Base-by-base conservation (phyloP, 2,888 invertebrate species). In the Drosophila colorata region DNA sequence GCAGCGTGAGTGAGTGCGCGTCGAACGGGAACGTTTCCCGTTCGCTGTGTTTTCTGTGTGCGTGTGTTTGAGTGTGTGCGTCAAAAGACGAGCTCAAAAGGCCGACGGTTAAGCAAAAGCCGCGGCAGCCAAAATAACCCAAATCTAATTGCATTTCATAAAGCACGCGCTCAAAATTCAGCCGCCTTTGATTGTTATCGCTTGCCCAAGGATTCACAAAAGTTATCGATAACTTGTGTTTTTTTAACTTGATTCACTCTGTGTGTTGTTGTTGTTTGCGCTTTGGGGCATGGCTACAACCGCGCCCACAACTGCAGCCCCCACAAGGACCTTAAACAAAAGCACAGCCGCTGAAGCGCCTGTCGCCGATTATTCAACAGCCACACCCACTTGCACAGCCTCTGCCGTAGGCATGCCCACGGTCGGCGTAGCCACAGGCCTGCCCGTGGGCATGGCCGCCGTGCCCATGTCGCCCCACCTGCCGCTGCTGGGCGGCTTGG, bases 341-440 rank as follows among this genome's bases (percentile, higher is more conserved):
- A 72, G 56, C 40, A 80, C 61, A 37, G 37, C 60, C 40, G 63
- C 58, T 4, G 41, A 43, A 28, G 31, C 52, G 18, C 46, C 33
- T 20, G 59, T 47, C 52, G 38, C 37, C 35, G 47, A 69, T 48
- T 69, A 70, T 53, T 14, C 53, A 53, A 40, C 28, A 38, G 44
- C 11, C 23, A 61, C 70, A 35, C 69, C 87, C 57, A 61, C 51
- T 31, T 55, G 60, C 46, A 68, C 52, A 61, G 43, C 31, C 14
- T 5, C 48, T 16, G 84, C 93, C 94, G 82, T 94, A 93, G 87
- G 93, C 94, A 91, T 95, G 94, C 86, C 95, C 94, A 52, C 92
- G 93, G 91, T 77, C 20, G 68, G 74, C 56, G 43, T 66, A 2
- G n/a, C 72, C 5, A 47, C 78, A 25, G 79, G 74, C 16, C 14